A percentile compares a stretch with the other conserved stretches of the same genome.
Evolutionary conservation across 2,797 vertebrate genomes (phyloP).

Genomic region (Periparus ater): DNA sequence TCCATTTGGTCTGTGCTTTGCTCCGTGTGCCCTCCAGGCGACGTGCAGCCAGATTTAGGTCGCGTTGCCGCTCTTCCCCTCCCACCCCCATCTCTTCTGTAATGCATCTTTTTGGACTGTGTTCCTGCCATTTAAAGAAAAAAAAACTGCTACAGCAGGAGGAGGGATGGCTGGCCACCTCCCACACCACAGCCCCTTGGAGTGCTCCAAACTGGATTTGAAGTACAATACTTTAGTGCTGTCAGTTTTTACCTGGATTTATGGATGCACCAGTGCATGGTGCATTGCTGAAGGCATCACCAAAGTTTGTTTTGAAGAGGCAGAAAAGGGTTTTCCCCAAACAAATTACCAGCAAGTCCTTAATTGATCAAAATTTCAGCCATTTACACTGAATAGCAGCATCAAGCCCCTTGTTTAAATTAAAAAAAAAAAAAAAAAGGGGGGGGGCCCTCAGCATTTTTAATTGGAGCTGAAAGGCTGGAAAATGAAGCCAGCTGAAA

Average conservation of each 20-base stretch:
- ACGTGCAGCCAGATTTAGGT: slow-evolving; percentile 41
- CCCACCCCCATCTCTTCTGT: neutral
- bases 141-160: neutral
- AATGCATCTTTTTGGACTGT: neutral
- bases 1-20: slow-evolving; percentile 28
- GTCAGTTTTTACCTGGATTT: neutral
- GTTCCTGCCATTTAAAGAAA: neutral
- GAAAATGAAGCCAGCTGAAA: slow-evolving; percentile 40
- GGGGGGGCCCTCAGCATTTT: neutral
- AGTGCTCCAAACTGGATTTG: neutral
- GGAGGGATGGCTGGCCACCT: neutral
- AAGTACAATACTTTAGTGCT: neutral
- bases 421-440: neutral
- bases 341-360: slow-evolving; percentile 26
- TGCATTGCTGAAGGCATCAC: neutral
- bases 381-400: slow-evolving; percentile 36
- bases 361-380: slow-evolving; percentile 25
- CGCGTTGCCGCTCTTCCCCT: neutral
- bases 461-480: slow-evolving; percentile 53
- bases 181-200: neutral
- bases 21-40: slow-evolving; percentile 37
- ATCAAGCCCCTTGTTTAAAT: neutral
- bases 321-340: slow-evolving; percentile 28
- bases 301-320: slow-evolving; percentile 44
- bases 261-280: fast-evolving